Evolutionary conservation across 2,888 invertebrate genomes (phyloP).

Genomic region (Agrenia bidenticulata): DNA sequence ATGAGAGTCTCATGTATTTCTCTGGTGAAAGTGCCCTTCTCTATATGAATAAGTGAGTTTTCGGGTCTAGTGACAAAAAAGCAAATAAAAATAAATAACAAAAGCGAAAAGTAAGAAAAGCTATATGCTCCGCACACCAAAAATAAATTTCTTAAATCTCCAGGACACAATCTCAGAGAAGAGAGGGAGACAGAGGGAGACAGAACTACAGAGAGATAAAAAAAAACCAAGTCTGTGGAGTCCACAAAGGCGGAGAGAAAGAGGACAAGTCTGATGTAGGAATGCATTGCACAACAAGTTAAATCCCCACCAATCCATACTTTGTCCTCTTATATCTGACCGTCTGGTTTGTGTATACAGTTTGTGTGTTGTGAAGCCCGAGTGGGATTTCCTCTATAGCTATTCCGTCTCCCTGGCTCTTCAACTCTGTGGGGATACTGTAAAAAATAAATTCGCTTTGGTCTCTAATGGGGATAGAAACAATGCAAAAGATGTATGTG

Average conservation of each 20-base stretch:
- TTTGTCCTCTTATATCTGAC: not conserved
- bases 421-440: constrained; percentile 14
- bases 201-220: no score
- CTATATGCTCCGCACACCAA: constrained; percentile 22
- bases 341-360: no score
- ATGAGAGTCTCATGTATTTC: no score
- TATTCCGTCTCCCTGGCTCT: not conserved
- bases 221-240: no score
- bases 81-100: constrained; percentile 51
- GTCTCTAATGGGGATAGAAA: constrained; percentile 44
- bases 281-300: not conserved
- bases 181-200: constrained; percentile 22
- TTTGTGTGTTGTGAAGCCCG: no score
- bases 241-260: constrained; percentile 11
- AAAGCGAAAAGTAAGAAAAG: constrained; percentile 30
- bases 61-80: constrained; percentile 36
- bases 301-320: not conserved
- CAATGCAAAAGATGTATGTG: constrained; percentile 45
- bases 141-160: constrained; percentile 51
- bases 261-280: not conserved
- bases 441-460: constrained; percentile 40
- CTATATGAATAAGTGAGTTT: constrained; percentile 29
- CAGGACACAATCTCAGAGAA: constrained; percentile 43
- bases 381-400: no score
- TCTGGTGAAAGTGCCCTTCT: constrained; percentile 14